A percentile compares a stretch with the other conserved stretches of the same genome.
Evolutionary conservation across 2,888 invertebrate genomes (phyloP).

Genomic region (Liopterus haemorrhoidalis): DNA sequence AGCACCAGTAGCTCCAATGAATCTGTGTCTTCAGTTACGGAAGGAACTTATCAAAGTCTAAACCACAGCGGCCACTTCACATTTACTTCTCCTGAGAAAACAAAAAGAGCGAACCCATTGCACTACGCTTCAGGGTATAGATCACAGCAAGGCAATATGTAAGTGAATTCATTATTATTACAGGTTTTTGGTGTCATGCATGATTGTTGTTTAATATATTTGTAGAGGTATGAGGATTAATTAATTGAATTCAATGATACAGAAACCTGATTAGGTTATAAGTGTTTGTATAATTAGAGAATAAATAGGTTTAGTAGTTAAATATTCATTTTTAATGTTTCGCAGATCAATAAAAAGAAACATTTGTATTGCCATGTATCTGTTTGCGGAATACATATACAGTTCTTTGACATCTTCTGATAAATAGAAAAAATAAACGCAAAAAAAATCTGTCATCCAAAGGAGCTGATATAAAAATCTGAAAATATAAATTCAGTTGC

Average conservation of each 20-base stretch:
- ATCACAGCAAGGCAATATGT: slow-evolving; percentile 47
- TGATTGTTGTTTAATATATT: slow-evolving; percentile 1
- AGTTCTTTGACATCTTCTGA: too few species aligned
- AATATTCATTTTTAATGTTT: slow-evolving; percentile 4
- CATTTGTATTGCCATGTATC: background rate
- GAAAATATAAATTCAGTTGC: too few species aligned
- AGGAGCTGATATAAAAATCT: too few species aligned
- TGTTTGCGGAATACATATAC: background rate
- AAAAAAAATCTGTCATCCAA: too few species aligned
- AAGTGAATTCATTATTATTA: slow-evolving; percentile 42
- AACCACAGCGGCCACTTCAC: slow-evolving; percentile 31
- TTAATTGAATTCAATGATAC: too few species aligned
- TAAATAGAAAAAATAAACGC: too few species aligned
- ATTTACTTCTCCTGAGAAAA: slow-evolving; percentile 48
- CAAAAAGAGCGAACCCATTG: slow-evolving; percentile 50
- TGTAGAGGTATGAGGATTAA: too few species aligned
- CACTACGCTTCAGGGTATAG: slow-evolving; percentile 48
- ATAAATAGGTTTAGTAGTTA: background rate
- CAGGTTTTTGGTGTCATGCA: slow-evolving; percentile 7
- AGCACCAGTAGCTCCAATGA: slow-evolving; percentile 78
- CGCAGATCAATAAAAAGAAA: slow-evolving; percentile 21
- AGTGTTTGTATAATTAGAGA: slow-evolving; percentile 1
- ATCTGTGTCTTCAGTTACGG: slow-evolving; percentile 67
- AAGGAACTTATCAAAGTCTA: slow-evolving; percentile 36
- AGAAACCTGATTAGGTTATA: slow-evolving; percentile 3